These are phyloP conservation scores for Akabosia matsudoensis DNA, from an alignment of 1,140 invertebrate species.

Conservation along the genomic window DNA sequence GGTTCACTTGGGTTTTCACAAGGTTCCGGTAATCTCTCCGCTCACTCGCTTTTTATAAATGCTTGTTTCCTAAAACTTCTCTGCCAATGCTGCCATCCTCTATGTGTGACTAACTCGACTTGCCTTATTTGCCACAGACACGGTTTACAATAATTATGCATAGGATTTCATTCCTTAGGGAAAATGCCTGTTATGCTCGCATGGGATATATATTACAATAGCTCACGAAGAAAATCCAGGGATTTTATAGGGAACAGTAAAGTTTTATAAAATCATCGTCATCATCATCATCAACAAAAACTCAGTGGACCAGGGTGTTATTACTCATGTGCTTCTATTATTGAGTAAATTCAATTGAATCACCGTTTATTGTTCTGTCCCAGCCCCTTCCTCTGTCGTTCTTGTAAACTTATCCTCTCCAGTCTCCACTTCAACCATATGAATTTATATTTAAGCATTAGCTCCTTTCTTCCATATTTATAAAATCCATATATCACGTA, in stretches of 20 bases:
- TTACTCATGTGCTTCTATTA: neutral
- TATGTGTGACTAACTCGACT: slow-evolving; percentile 21
- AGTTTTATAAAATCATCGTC: no score
- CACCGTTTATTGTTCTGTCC: slow-evolving; percentile 20
- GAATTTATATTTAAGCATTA: neutral
- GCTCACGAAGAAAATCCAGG: neutral
- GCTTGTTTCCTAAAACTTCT: neutral
- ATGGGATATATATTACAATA: neutral
- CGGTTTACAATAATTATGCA: slow-evolving; percentile 20
- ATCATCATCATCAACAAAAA: neutral
- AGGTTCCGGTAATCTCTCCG: slow-evolving; percentile 18
- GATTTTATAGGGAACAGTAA: neutral
- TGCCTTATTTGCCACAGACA: slow-evolving; percentile 14
- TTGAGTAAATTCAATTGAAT: slow-evolving; percentile 23
- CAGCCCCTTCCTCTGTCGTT: neutral
- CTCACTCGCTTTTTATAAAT: neutral
- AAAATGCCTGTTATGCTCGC: neutral
- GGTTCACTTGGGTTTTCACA: slow-evolving; percentile 19
- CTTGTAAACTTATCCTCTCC: no score
- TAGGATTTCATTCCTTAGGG: neutral
- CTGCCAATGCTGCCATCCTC: neutral
- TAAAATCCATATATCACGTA: neutral
- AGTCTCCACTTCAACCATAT: neutral
- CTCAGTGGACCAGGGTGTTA: neutral
- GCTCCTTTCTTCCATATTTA: neutral